Evolutionary conservation across 1,140 invertebrate genomes (phyloP).

Genomic region (Ips typographus): DNA sequence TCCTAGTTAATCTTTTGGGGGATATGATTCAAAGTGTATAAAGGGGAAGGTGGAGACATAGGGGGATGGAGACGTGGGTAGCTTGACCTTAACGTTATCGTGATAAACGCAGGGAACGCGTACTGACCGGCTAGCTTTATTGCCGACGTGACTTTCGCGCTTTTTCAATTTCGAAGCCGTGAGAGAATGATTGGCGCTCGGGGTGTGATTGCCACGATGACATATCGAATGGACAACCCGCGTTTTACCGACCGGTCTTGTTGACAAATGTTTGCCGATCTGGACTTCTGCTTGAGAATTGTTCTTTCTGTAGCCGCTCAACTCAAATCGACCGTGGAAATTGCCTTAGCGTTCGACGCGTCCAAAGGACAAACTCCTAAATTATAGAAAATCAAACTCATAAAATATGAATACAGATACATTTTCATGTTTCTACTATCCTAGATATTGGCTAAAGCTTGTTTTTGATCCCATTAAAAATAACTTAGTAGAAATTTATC

Average conservation of each 20-base stretch:
- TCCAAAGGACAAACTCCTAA: neutral
- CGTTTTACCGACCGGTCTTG: conserved; percentile 48
- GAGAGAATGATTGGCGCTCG: conserved; percentile 52
- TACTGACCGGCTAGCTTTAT: conserved; percentile 47
- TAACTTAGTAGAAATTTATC: no score
- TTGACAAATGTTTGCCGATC: conserved; percentile 50
- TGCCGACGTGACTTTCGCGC: conserved; percentile 53
- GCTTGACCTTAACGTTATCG: conserved; percentile 43
- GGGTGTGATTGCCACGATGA: conserved; percentile 54
- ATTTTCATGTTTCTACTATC: no score
- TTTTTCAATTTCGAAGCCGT: conserved; percentile 52
- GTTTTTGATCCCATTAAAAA: no score
- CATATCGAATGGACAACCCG: conserved; percentile 51
- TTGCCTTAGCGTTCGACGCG: conserved; percentile 10
- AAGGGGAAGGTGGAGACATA: conserved; percentile 15
- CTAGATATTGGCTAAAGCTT: no score
- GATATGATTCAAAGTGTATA: conserved; percentile 44
- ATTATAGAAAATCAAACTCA: no score
- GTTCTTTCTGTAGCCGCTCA: neutral
- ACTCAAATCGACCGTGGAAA: conserved; percentile 11
- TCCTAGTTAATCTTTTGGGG: conserved; percentile 39
- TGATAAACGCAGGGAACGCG: conserved; percentile 51
- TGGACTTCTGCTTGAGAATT: conserved; percentile 33
- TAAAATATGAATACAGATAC: no score
- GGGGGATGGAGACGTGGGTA: conserved; percentile 12